A percentile compares a stretch with the other conserved stretches of the same genome.
phyloP scores from a whole-genome alignment of 2,888 invertebrate species.

The Papilio elwesi region DNA sequence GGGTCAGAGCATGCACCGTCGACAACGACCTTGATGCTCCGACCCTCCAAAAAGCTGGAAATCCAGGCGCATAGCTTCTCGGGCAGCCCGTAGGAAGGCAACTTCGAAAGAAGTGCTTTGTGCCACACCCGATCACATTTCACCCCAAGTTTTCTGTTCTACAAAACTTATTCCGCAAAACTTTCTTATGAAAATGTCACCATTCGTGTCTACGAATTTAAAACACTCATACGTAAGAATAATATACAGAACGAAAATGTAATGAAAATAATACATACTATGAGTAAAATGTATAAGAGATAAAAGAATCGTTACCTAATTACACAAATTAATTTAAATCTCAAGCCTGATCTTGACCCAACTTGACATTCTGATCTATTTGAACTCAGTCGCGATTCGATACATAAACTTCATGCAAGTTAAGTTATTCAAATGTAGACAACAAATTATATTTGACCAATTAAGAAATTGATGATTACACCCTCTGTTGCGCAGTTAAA shows the following conservation, averaged over 20 bases:
- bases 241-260: neutral
- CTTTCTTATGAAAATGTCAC: neutral
- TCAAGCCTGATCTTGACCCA: slow-evolving; percentile 31
- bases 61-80: no score
- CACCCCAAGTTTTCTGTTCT: neutral
- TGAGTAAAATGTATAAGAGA: neutral
- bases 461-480: neutral
- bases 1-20: no score
- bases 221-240: no score
- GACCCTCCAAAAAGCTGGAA: no score
- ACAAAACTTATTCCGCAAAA: neutral
- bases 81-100: no score
- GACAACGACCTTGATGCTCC: no score
- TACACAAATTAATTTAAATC: slow-evolving; percentile 33
- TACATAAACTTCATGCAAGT: neutral
- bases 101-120: no score
- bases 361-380: slow-evolving; percentile 30
- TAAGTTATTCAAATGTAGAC: neutral
- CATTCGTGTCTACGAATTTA: neutral
- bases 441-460: slow-evolving; percentile 1
- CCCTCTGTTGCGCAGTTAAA: neutral
- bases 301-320: slow-evolving; percentile 13
- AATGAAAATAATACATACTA: slow-evolving; percentile 9
- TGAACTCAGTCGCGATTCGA: slow-evolving; percentile 16
- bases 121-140: no score